Evolutionary conservation across 1,140 invertebrate genomes (phyloP).

Genomic region (Armadillidium nasatum): DNA sequence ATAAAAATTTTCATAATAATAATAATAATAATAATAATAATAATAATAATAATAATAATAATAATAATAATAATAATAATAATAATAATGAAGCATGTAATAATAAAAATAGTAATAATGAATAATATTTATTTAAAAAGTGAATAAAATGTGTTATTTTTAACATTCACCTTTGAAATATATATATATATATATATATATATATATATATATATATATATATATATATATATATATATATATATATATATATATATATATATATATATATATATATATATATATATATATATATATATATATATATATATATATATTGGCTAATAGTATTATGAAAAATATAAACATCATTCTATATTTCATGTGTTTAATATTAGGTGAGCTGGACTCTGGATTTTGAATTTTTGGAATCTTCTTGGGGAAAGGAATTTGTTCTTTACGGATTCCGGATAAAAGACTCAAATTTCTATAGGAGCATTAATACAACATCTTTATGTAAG

Average conservation of each 20-base stretch:
- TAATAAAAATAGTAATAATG: too few species aligned
- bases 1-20: too few species aligned
- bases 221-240: neutral
- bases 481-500: neutral
- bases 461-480: neutral
- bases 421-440: neutral
- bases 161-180: too few species aligned
- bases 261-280: slow-evolving; percentile 15
- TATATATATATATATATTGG: slow-evolving; percentile 9
- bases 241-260: slow-evolving; percentile 6
- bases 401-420: neutral
- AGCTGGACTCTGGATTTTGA: neutral
- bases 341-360: neutral
- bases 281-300: slow-evolving; percentile 13
- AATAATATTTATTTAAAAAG: too few species aligned
- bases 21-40: too few species aligned
- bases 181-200: slow-evolving; percentile 2
- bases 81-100: too few species aligned
- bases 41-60: too few species aligned
- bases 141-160: too few species aligned
- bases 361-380: too few species aligned
- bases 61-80: too few species aligned
- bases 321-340: neutral
- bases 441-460: neutral
- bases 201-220: slow-evolving; percentile 13